Evolutionary conservation across 2,797 vertebrate species (phyloP), one percentile per base, ranked within the genome.

Genomic region (Tauraco hartlaubi): DNA sequence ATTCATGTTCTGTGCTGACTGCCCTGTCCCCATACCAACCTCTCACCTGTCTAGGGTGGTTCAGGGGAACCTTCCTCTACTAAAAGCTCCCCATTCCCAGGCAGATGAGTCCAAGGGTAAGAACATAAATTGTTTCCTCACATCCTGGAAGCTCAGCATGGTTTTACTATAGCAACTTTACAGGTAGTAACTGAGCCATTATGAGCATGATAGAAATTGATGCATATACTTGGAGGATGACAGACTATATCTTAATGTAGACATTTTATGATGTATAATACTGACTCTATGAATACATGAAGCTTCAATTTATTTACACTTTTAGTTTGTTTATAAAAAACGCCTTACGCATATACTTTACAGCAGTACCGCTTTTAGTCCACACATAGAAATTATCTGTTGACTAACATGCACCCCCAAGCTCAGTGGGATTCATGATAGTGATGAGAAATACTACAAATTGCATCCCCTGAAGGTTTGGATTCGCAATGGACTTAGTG

Each of bases 301-400:
- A 71, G 12, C 21, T 79, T 23, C 59, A 71, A 61, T 95, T 87
- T 88, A 88, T 96, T 95, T 94, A 74, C 49, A 64, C n/a, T 49
- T 89, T 89, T 76, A 18, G 18, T 92, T 77, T 96, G 75, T 95
- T 96, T 79, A 71, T 79, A 71, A 94, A 87, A 92, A 85, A 16
- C 0, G 6, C 23, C n/a, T 82, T 74, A 35, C 54, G 52, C 23
- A n/a, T 89, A 61, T 63, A 61, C 44, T 87, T 73, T 87, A 67
- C 51, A 90, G 55, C 35, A 84, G 69, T 51, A 73, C 23, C 0
- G 7, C 71, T 94, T 96, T 91, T 87, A 94, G 84, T 43, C 78
- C 44, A 39, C 71, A 74, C 8, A 11, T 55, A 66, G 82, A 89
- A 93, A 95, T 94, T 82, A 41, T 52, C 54, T 90, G 16, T 46